These are phyloP conservation scores for Rotaria macrura DNA, from an alignment of 2,888 invertebrate genomes.

Conservation along the genomic window DNA sequence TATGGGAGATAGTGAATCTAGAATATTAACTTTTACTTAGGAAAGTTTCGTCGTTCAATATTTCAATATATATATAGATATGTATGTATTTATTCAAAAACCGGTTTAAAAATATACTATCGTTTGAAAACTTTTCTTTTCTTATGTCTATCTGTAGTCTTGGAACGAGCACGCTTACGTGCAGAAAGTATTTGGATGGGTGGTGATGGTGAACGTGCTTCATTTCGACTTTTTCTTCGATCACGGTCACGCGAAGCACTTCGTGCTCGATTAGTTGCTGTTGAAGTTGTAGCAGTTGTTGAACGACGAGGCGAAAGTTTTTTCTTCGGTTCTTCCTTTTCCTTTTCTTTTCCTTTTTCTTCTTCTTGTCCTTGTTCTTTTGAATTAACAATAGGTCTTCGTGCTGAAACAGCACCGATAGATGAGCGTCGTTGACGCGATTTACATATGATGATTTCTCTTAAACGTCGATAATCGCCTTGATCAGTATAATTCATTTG, in stretches of 20 bases:
- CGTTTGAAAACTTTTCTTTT: background rate
- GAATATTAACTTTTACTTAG: too few relatives aligned
- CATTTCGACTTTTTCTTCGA: background rate
- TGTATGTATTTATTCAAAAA: background rate
- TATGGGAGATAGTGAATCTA: too few relatives aligned
- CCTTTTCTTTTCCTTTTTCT: background rate
- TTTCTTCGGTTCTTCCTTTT: background rate
- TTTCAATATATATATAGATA: too few relatives aligned
- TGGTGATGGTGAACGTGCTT: conserved; percentile 12
- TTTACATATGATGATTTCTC: background rate
- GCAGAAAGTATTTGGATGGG: background rate
- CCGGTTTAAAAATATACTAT: background rate
- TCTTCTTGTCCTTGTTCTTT: background rate
- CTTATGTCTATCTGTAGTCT: background rate
- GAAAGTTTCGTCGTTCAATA: too few relatives aligned
- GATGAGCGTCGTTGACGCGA: background rate
- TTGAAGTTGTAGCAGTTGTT: background rate
- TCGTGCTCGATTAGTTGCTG: background rate
- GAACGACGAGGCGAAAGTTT: background rate
- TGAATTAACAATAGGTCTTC: background rate
- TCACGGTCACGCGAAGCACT: conserved; percentile 1
- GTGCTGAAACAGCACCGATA: background rate
- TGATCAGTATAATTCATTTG: conserved; percentile 13
- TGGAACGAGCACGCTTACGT: background rate
- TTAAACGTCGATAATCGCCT: conserved; percentile 9